Conservation (phyloP, 2,888 invertebrate genomes). For the Tipula unca region DNA sequence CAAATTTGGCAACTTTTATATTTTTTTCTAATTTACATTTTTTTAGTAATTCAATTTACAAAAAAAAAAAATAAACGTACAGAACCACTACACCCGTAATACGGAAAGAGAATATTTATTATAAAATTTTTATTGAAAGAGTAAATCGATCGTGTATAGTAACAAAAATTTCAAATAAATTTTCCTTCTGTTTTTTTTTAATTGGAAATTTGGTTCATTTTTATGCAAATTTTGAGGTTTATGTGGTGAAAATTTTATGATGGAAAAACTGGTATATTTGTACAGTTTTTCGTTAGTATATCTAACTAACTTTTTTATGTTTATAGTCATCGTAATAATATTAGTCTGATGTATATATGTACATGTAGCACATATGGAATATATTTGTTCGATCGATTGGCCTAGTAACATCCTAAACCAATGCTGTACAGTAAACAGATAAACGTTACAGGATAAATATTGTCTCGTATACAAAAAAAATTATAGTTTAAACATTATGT, state of each 20-base stretch:
- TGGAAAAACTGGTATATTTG: not conserved
- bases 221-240: slow-evolving; percentile 1
- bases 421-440: no score
- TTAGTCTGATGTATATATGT: not conserved
- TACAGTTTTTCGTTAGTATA: not conserved
- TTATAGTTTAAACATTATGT: not conserved
- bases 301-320: not conserved
- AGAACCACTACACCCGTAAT: not conserved
- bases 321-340: not conserved
- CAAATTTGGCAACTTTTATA: not conserved
- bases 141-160: not conserved
- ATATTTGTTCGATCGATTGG: not conserved
- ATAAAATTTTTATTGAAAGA: not conserved
- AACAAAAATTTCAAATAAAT: not conserved
- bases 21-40: not conserved
- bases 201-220: slow-evolving; percentile 8
- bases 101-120: not conserved
- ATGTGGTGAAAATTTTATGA: not conserved
- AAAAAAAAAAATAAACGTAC: not conserved
- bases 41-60: not conserved
- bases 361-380: not conserved
- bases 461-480: not conserved
- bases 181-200: not conserved
- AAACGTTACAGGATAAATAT: no score
- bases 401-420: not conserved